A percentile compares a stretch with the other conserved stretches of the same genome.
phyloP scores from a whole-genome alignment of 2,888 invertebrate genomes.

The Vesta saturnalis region DNA sequence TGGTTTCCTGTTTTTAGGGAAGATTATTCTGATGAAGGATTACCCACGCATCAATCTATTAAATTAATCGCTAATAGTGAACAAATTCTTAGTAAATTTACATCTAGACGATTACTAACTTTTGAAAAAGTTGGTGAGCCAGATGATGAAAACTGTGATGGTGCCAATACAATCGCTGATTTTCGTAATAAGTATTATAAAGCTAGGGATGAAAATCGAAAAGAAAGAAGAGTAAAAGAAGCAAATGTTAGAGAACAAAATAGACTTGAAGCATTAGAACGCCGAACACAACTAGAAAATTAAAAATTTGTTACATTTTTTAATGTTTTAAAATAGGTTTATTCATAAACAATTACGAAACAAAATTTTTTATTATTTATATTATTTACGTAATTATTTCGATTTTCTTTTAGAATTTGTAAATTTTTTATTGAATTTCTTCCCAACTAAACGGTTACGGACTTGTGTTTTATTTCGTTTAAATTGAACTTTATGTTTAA shows the following conservation, averaged over 20 bases:
- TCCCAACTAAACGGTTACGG: neutral
- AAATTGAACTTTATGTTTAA: neutral
- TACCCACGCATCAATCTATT: conserved; percentile 86
- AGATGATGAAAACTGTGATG: conserved; percentile 51
- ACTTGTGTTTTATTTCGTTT: neutral
- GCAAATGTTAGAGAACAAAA: conserved; percentile 51
- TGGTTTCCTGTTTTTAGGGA: conserved; percentile 91
- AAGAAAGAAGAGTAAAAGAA: conserved; percentile 62
- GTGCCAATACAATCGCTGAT: conserved; percentile 61
- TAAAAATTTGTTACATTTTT: too few relatives aligned
- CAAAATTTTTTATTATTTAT: neutral
- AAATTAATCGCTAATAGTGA: conserved; percentile 85
- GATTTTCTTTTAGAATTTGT: neutral
- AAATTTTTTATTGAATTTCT: neutral
- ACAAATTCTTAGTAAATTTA: conserved; percentile 83
- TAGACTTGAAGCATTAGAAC: conserved; percentile 48
- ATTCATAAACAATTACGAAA: neutral
- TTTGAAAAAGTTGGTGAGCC: conserved; percentile 79
- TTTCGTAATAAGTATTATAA: conserved; percentile 78
- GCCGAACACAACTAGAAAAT: conserved; percentile 21
- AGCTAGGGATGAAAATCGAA: conserved; percentile 71
- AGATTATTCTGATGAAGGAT: conserved; percentile 74
- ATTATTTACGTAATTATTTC: too few relatives aligned
- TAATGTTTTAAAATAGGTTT: too few relatives aligned
- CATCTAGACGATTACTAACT: conserved; percentile 85